Conservation (phyloP, 2,113 vertebrate species). For the Polypterus bichir region DNA sequence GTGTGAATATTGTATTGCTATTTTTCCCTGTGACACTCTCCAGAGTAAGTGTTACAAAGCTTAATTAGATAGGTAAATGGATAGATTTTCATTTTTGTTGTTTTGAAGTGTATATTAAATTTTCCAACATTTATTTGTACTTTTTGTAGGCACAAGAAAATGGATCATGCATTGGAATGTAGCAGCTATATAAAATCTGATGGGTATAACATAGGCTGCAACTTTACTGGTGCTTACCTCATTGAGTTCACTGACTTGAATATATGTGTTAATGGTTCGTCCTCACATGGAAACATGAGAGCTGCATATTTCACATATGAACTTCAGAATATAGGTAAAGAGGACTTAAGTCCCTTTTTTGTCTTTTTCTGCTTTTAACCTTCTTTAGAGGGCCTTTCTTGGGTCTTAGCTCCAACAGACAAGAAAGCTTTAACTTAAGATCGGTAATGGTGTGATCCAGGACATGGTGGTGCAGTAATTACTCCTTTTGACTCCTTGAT, state of each 20-base stretch:
- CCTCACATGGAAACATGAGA: background rate
- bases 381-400: background rate
- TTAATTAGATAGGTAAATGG: too few species aligned
- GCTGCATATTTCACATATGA: background rate
- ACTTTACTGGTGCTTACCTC: background rate
- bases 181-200: background rate
- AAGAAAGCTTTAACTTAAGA: background rate
- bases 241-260: background rate
- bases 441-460: too few species aligned
- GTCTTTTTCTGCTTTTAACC: background rate
- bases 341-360: background rate
- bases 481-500: too few species aligned
- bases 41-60: too few species aligned
- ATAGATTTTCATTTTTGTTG: too few species aligned
- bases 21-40: too few species aligned
- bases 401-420: background rate
- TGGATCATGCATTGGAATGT: conserved; percentile 1
- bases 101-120: too few species aligned
- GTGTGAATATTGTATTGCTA: too few species aligned
- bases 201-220: background rate
- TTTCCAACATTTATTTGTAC: too few species aligned
- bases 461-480: too few species aligned
- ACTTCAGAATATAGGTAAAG: background rate
- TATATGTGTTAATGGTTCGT: conserved; percentile 2
- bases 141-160: background rate